A percentile compares a stretch with the other conserved stretches of the same genome.
These are phyloP conservation scores for Petrocephalus schoutedeni DNA, from an alignment of 2,797 vertebrate genomes.

Conservation along the genomic window DNA sequence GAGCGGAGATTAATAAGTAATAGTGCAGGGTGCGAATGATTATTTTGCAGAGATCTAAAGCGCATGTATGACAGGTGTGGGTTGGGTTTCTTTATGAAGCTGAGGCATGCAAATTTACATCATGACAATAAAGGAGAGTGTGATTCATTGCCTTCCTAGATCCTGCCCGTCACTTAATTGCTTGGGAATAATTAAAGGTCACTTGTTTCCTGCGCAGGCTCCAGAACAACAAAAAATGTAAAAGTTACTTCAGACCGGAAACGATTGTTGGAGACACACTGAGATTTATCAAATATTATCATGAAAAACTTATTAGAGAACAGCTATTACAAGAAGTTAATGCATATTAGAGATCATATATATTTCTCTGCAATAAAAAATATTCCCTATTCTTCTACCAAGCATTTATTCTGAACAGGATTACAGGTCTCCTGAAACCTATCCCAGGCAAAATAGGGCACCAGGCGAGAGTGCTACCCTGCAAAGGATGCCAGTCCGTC, in stretches of 20 bases:
- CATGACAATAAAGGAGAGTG: neutral
- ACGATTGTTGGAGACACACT: neutral
- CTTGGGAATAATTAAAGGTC: conserved; percentile 10
- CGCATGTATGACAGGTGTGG: neutral
- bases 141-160: neutral
- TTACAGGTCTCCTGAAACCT: neutral
- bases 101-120: neutral
- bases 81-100: neutral
- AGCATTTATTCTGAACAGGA: neutral
- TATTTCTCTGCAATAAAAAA: neutral
- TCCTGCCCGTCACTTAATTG: neutral
- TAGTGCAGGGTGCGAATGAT: neutral
- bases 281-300: neutral
- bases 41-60: neutral
- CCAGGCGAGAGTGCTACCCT: neutral
- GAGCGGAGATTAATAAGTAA: neutral
- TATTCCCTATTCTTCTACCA: neutral
- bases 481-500: neutral
- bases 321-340: neutral
- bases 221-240: neutral
- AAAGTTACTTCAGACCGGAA: neutral
- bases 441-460: neutral
- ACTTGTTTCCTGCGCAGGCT: neutral
- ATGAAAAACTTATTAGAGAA: neutral
- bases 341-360: neutral